These are phyloP conservation scores for Stenurella melanura DNA, from an alignment of 2,888 invertebrate species.

Conservation along the genomic window DNA sequence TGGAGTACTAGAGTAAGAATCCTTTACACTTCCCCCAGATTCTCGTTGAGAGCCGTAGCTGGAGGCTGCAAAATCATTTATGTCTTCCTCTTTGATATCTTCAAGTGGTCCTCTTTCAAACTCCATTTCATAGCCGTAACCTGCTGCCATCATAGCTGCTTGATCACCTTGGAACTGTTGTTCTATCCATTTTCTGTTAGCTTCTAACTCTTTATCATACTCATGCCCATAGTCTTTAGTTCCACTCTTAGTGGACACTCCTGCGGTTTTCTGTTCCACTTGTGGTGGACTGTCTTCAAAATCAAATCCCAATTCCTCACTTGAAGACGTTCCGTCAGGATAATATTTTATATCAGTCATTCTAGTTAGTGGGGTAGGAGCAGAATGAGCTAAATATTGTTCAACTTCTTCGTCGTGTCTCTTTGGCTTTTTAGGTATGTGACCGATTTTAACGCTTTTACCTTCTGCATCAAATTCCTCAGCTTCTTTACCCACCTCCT, in stretches of 20 bases:
- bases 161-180: slow-evolving; percentile 89
- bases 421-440: slow-evolving; percentile 73
- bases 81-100: slow-evolving; percentile 94
- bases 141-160: slow-evolving; percentile 77
- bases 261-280: slow-evolving; percentile 64
- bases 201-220: slow-evolving; percentile 80
- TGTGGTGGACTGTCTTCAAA: slow-evolving; percentile 81
- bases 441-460: slow-evolving; percentile 83
- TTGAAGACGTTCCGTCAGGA: slow-evolving; percentile 74
- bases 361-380: slow-evolving; percentile 78
- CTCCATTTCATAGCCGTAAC: slow-evolving; percentile 84
- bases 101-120: slow-evolving; percentile 89
- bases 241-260: slow-evolving; percentile 68
- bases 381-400: slow-evolving; percentile 81
- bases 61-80: slow-evolving; percentile 85
- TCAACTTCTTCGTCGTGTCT: slow-evolving; percentile 84
- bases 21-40: slow-evolving; percentile 89
- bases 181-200: slow-evolving; percentile 91
- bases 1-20: slow-evolving; percentile 93
- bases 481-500: slow-evolving; percentile 91
- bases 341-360: slow-evolving; percentile 74
- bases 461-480: slow-evolving; percentile 89
- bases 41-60: slow-evolving; percentile 86
- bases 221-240: slow-evolving; percentile 70
- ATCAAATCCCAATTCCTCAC: slow-evolving; percentile 81